Base-by-base conservation (phyloP, 2,113 vertebrate genomes). In the Lepisosteus osseus region DNA sequence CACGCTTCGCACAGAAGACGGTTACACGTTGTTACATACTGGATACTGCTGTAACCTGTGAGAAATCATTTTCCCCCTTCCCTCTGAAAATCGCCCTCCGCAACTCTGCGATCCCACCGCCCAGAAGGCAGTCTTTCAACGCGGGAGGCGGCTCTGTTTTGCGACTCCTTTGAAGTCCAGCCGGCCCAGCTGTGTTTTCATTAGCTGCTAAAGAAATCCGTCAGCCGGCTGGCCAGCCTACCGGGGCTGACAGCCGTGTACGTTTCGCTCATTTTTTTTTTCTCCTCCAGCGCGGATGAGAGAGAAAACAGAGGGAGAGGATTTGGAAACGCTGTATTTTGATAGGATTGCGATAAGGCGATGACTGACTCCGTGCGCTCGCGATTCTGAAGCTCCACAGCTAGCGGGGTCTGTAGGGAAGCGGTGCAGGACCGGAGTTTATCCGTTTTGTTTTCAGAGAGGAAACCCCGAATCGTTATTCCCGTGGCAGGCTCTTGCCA, bases 191-290 rank as follows among this genome's bases (percentile, higher is more conserved):
- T n/a, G 75, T 77, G 80, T 82, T 86, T 74, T 83, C 82, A 86
- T 86, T 86, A 86, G 78, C 83, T 74, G 75, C 65, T 57, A 75
- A 74, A 80, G 74, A 78, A 71, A 83, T 86, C 84, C 79, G 82
- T 88, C 81, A 84, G 78, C 74, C 77, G 78, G 78, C 77, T 69
- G 83, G 76, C 69, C 86, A 84, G 67, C 86, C 82, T 79, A 78
- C 85, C 76, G 77, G 75, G 83, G 77, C 78, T 67, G 44, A 72
- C 81, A 68, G 69, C 73, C 76, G 76, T 77, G 57, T 69, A 67
- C 66, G 54, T 42, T 67, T 72, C 68, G 76, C 67, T 71, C 78
- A 69, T 66, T 64, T 72, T 69, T 74, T 55, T 7, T 47, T 77
- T 76, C 78, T 73, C 75, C 72, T 73, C 77, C n/a, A 80, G 83